These are phyloP conservation scores for Paramormyrops hopkinsi DNA, from an alignment of 2,797 vertebrate genomes.

Conservation along the genomic window DNA sequence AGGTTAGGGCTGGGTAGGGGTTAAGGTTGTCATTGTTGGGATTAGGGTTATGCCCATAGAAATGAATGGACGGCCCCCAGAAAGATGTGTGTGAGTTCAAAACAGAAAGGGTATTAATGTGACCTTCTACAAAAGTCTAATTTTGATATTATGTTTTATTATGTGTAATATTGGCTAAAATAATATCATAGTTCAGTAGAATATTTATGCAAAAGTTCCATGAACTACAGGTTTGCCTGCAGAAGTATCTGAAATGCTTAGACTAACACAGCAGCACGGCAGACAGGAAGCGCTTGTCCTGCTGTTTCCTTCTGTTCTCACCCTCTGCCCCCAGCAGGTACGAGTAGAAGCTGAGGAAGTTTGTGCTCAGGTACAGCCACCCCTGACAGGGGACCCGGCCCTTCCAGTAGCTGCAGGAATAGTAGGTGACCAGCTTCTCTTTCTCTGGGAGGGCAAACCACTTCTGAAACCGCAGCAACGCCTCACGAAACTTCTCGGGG, in stretches of 20 bases:
- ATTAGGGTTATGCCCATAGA: background rate
- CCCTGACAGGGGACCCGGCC: constrained; percentile 94
- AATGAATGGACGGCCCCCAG: background rate
- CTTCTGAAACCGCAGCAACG: constrained; percentile 85
- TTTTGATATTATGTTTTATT: background rate
- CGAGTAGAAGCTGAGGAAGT: constrained; percentile 96
- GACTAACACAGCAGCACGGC: background rate
- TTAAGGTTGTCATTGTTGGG: background rate
- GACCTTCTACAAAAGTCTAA: background rate
- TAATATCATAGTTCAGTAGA: background rate
- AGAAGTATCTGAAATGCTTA: background rate
- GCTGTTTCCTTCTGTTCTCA: constrained; percentile 49
- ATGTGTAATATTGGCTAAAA: background rate
- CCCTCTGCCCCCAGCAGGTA: constrained; percentile 90
- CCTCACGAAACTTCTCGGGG: constrained; percentile 90
- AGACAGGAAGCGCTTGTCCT: background rate
- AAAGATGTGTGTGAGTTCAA: background rate
- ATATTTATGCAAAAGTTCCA: background rate
- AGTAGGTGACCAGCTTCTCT: constrained; percentile 95
- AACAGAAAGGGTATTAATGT: background rate
- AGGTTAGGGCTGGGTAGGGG: background rate
- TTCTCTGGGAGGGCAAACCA: constrained; percentile 81
- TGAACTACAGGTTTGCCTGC: background rate
- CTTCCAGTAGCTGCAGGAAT: constrained; percentile 96
- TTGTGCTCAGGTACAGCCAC: constrained; percentile 97